These are phyloP conservation scores for Mystacides longicornis DNA, from an alignment of 2,888 invertebrate species.

Conservation along the genomic window DNA sequence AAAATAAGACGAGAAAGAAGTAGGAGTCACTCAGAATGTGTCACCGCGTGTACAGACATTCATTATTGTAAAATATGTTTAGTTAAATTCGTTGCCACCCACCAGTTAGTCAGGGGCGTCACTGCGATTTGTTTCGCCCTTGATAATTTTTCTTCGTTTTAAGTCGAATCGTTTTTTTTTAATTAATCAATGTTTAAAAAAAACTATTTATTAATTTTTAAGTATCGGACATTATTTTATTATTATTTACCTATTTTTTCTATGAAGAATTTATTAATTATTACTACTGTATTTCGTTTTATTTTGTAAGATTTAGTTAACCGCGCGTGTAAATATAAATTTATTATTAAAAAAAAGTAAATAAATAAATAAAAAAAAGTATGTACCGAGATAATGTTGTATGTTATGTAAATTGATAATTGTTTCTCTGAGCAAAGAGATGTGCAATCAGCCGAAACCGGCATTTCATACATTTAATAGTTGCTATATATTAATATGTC, in stretches of 20 bases:
- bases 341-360: not conserved
- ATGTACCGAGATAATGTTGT: conserved; percentile 12
- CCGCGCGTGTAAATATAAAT: conserved; percentile 17
- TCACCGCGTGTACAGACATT: too few relatives aligned
- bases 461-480: conserved; percentile 24
- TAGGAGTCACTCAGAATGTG: not conserved
- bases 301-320: conserved; percentile 12
- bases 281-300: conserved; percentile 17
- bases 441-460: conserved; percentile 23
- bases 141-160: too few relatives aligned
- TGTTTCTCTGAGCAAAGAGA: conserved; percentile 6
- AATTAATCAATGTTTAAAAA: conserved; percentile 5
- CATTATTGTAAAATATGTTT: not conserved
- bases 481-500: conserved; percentile 18
- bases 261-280: conserved; percentile 20
- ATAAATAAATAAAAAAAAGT: not conserved
- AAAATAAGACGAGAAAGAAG: not conserved
- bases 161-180: conserved; percentile 25
- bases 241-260: conserved; percentile 25
- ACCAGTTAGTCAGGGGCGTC: not conserved
- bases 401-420: too few relatives aligned
- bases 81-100: not conserved
- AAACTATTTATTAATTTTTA: conserved; percentile 24
- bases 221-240: conserved; percentile 26
- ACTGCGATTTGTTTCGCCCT: conserved; percentile 9